Evolutionary conservation across 2,113 vertebrate species (phyloP).

Genomic region (Calidris pugnax): DNA sequence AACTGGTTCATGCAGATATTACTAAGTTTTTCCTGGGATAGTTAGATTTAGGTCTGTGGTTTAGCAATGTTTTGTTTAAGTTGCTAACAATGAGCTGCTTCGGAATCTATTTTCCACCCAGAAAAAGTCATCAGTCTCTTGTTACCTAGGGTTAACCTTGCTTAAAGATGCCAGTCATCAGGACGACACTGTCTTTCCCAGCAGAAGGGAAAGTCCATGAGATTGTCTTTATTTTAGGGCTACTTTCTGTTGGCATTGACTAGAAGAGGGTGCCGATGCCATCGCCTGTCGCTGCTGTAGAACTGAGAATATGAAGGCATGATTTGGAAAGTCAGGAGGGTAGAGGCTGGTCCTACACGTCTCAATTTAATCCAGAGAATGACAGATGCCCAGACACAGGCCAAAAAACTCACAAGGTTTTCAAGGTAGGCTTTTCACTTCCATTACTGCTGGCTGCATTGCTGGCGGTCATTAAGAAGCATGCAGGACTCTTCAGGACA

Average conservation of each 20-base stretch:
- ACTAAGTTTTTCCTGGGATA: slow-evolving; percentile 44
- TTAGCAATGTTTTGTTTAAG: not conserved
- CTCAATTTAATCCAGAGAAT: not conserved
- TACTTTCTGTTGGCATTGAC: not conserved
- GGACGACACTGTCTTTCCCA: not conserved
- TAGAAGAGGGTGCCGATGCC: not conserved
- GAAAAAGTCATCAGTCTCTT: not conserved
- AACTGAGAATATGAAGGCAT: not conserved
- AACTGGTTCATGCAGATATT: not conserved
- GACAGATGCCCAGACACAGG: not conserved
- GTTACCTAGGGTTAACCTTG: not conserved
- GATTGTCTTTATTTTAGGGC: not conserved
- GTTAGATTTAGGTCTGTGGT: not conserved
- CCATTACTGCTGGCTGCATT: not conserved
- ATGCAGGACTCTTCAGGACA: not conserved
- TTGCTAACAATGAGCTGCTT: not conserved
- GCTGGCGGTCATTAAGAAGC: not conserved
- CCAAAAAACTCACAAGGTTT: not conserved
- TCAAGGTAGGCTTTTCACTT: not conserved
- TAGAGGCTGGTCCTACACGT: not conserved
- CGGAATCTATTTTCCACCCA: not conserved
- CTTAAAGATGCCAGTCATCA: not conserved
- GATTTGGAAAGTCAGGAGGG: not conserved
- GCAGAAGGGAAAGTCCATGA: not conserved
- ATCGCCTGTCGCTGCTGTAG: not conserved